These are phyloP conservation scores for Tympanuchus pallidicinctus DNA, from an alignment of 2,113 vertebrate species.

Conservation along the genomic window DNA sequence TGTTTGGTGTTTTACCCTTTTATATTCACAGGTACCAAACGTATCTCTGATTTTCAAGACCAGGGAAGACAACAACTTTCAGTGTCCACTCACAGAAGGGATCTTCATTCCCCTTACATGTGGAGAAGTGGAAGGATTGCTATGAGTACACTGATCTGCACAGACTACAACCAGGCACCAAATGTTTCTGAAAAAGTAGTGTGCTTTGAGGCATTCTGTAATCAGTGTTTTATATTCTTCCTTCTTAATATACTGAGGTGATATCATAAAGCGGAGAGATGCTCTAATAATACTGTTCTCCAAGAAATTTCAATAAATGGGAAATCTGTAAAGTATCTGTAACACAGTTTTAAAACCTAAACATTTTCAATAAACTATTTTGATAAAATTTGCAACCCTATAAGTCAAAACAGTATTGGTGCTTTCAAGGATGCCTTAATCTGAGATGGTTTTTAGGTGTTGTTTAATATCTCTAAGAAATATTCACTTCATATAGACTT, in stretches of 20 bases:
- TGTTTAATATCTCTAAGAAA: constrained; percentile 32
- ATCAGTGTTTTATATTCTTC: background rate
- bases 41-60: background rate
- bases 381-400: background rate
- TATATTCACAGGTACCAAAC: background rate
- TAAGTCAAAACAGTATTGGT: background rate
- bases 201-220: background rate
- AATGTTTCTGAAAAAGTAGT: background rate
- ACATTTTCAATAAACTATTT: background rate
- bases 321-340: background rate
- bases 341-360: background rate
- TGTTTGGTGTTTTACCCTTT: background rate
- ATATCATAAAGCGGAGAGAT: background rate
- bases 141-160: background rate
- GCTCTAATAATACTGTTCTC: background rate
- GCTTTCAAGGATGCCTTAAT: background rate
- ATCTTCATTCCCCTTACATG: background rate
- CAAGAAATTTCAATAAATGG: background rate
- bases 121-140: background rate
- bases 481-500: constrained; percentile 24
- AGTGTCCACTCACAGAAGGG: background rate
- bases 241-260: background rate
- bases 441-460: background rate
- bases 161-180: background rate
- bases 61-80: background rate